phyloP scores from a whole-genome alignment of 2,888 invertebrate genomes.

The Linnaemya vulpina region DNA sequence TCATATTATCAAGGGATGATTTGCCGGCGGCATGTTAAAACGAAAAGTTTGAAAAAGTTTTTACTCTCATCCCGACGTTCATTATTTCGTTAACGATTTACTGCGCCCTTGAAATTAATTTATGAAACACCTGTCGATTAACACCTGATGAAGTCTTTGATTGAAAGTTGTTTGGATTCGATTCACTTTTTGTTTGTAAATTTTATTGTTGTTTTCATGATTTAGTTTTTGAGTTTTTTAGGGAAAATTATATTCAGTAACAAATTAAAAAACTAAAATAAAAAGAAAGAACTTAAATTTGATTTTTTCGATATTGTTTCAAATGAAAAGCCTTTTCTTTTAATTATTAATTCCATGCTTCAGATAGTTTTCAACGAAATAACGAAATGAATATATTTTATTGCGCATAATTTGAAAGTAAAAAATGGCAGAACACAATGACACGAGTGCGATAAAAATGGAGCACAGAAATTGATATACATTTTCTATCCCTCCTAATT shows the following conservation, averaged over 20 bases:
- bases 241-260: background rate
- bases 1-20: conserved; percentile 74
- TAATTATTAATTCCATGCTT: too few species aligned
- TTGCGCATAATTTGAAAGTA: too few species aligned
- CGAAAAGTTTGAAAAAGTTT: conserved; percentile 3
- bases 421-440: too few species aligned
- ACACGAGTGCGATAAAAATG: too few species aligned
- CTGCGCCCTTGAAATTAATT: conserved; percentile 18
- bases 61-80: conserved; percentile 7
- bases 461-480: too few species aligned
- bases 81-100: conserved; percentile 10
- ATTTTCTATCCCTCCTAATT: too few species aligned
- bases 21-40: background rate
- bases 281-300: too few species aligned
- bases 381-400: too few species aligned
- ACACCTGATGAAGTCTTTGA: conserved; percentile 64
- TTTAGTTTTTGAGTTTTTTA: background rate
- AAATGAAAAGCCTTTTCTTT: too few species aligned
- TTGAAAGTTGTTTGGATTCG: conserved; percentile 2
- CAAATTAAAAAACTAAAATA: background rate
- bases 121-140: conserved; percentile 74
- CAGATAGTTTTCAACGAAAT: too few species aligned
- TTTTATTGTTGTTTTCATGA: conserved; percentile 6
- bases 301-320: too few species aligned
- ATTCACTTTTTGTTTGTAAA: conserved; percentile 17